Base-by-base conservation (phyloP, 1,140 invertebrate species). In the Andrena cerasifolii region DNA sequence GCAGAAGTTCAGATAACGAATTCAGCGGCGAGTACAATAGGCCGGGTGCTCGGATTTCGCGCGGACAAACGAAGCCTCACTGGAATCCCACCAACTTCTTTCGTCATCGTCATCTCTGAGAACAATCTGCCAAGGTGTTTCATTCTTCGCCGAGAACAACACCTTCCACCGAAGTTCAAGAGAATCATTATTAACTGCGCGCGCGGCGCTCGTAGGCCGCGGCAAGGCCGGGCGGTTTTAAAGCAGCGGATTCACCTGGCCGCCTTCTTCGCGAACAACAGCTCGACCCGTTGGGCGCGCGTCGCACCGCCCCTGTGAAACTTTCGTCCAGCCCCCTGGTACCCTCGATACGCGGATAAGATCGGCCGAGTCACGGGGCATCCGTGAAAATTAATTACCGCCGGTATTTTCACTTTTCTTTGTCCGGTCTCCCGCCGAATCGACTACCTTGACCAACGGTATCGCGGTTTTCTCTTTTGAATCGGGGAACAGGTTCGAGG, bases 321-420 rank as follows among this genome's bases (percentile, higher is more conserved):
- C 65, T 67, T 67, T 67, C 65, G 33, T 67, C 31, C 65, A 40
- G 65, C 31, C n/a, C n/a, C n/a, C 31, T 67, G n/a, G 65, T 24
- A 47, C 51, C 51, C 65, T 36, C 65, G 43, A 67, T 67, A 33
- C 47, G n/a, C 31, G 21, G 47, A 67, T 67, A 67, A 67, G 28
- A 33, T 67, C n/a, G n/a, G n/a, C n/a, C 36, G 36, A 40, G 28
- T n/a, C 47, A 51, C 47, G n/a, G 45, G 28, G 2, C 28, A 53
- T 1, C 65, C 47, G 47, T 53, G 49, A 67, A 67, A 53, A 67
- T 67, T 67, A 67, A 67, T 67, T 33, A 33, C 28, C 7, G 33
- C 2, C 14, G 14, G 14, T 33, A 67, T 67, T 67, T 67, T 67
- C 65, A 36, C 47, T 53, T 67, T 67, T 53, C 47, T 51, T 67